A percentile compares a stretch with the other conserved stretches of the same genome.
Evolutionary conservation across 2,888 invertebrate species (phyloP).

Genomic region (Tridacna gigas): DNA sequence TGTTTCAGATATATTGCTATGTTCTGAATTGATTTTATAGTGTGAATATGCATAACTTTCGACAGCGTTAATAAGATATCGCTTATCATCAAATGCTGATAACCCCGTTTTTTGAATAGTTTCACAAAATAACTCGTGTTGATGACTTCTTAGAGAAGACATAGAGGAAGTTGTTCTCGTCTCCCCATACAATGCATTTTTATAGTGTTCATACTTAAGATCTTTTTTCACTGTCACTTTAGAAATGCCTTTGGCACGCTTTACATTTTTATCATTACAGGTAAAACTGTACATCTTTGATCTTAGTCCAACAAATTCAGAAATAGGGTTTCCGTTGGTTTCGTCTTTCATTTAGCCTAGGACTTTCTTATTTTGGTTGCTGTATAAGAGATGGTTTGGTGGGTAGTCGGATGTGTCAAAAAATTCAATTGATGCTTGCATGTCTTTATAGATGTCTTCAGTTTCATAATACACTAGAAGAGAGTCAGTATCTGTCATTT

Average conservation of each 20-base stretch:
- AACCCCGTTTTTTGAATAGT: conserved; percentile 51
- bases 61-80: conserved; percentile 48
- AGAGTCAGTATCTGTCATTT: too few species aligned
- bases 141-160: conserved; percentile 44
- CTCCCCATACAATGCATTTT: conserved; percentile 46
- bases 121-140: conserved; percentile 53
- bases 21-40: conserved; percentile 43
- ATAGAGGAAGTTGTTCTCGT: conserved; percentile 46
- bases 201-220: conserved; percentile 51
- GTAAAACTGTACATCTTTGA: conserved; percentile 43
- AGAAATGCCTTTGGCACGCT: conserved; percentile 63
- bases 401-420: conserved; percentile 74
- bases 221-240: conserved; percentile 64
- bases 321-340: conserved; percentile 68
- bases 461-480: conserved; percentile 33
- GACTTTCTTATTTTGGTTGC: conserved; percentile 73
- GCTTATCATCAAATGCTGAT: conserved; percentile 61
- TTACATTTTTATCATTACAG: conserved; percentile 38
- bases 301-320: too few species aligned
- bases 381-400: conserved; percentile 65
- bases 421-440: too few species aligned
- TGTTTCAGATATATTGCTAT: neutral
- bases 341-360: conserved; percentile 81
- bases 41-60: conserved; percentile 58
- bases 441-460: conserved; percentile 51